These are phyloP conservation scores for Iselma pallidipennis DNA, from an alignment of 2,888 invertebrate genomes.

Conservation along the genomic window DNA sequence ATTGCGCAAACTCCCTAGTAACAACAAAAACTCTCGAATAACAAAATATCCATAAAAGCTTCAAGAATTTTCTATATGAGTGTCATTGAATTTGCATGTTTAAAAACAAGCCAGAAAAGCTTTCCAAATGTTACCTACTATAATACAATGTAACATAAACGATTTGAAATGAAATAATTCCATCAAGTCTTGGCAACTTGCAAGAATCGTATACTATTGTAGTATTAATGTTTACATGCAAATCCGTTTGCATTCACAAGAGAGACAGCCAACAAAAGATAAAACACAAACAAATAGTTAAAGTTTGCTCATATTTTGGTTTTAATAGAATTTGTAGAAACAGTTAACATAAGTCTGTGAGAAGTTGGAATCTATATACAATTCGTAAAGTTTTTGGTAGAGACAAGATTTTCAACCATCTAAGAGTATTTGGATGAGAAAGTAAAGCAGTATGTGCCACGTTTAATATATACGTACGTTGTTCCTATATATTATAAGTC, in stretches of 20 bases:
- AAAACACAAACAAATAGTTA: constrained; percentile 28
- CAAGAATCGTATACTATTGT: neutral
- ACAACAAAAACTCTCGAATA: too few species aligned
- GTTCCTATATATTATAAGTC: constrained; percentile 8
- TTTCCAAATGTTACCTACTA: neutral
- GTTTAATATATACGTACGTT: constrained; percentile 6
- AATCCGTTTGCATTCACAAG: neutral
- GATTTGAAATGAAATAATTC: neutral
- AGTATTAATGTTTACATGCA: neutral
- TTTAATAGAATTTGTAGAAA: constrained; percentile 35
- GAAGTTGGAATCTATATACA: neutral
- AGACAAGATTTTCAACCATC: constrained; percentile 1
- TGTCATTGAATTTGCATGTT: neutral
- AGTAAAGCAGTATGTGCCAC: neutral
- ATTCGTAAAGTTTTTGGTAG: constrained; percentile 23
- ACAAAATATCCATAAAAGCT: neutral
- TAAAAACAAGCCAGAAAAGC: too few species aligned
- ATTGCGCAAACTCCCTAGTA: too few species aligned
- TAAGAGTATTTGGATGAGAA: neutral
- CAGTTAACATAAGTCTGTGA: constrained; percentile 33
- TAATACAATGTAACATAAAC: neutral
- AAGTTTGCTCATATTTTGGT: constrained; percentile 33
- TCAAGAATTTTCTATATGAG: neutral
- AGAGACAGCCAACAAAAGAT: constrained; percentile 6
- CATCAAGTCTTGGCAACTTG: constrained; percentile 1